Evolutionary conservation across 2,113 vertebrate genomes (phyloP).

Genomic region (Todiramphus chloris): DNA sequence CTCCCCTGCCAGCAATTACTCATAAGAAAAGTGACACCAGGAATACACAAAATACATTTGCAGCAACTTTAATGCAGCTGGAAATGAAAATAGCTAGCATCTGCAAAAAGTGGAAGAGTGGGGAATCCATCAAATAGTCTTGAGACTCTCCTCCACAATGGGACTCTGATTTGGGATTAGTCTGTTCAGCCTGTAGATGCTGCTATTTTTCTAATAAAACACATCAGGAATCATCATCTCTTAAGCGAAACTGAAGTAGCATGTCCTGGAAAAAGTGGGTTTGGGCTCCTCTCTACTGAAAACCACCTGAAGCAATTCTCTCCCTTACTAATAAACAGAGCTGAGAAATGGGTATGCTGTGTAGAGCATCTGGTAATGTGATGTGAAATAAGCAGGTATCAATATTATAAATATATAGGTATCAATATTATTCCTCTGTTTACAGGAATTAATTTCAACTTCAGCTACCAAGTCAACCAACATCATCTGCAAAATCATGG

Average conservation of each 20-base stretch:
- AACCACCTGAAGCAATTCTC: neutral
- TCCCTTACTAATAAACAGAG: neutral
- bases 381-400: neutral
- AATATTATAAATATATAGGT: neutral
- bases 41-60: slow-evolving; percentile 33
- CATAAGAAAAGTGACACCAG: slow-evolving; percentile 7
- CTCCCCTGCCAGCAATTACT: slow-evolving; percentile 25
- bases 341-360: neutral
- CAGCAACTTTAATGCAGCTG: slow-evolving; percentile 20
- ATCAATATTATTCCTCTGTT: neutral
- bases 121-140: neutral
- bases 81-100: slow-evolving; percentile 35
- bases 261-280: neutral
- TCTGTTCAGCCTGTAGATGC: slow-evolving; percentile 36
- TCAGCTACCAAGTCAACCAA: neutral
- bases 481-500: neutral
- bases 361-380: neutral
- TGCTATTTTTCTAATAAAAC: slow-evolving; percentile 44
- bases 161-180: slow-evolving; percentile 1
- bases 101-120: neutral
- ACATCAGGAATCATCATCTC: slow-evolving; percentile 12
- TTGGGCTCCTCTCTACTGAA: neutral
- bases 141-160: neutral
- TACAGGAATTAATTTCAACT: neutral
- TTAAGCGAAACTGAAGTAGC: neutral